Evolutionary conservation across 2,113 vertebrate genomes (phyloP).

Genomic region (Etia nguti): DNA sequence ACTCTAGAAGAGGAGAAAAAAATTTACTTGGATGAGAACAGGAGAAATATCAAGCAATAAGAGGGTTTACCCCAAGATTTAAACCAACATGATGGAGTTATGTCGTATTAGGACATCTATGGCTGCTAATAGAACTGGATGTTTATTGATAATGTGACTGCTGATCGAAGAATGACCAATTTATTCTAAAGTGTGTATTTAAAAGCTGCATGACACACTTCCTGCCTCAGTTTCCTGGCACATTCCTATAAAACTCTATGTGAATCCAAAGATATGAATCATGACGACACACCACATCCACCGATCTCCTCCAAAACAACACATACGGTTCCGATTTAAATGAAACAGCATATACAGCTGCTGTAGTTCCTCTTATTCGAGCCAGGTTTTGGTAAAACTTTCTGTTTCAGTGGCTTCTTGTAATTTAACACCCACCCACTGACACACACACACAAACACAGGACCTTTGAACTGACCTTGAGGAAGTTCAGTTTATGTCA

Average conservation of each 20-base stretch:
- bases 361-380: neutral
- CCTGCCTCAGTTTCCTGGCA: neutral
- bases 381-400: neutral
- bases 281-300: neutral
- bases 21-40: neutral
- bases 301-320: neutral
- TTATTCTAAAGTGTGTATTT: neutral
- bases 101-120: fast-evolving
- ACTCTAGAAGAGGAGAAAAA: neutral
- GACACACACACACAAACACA: constrained; percentile 41
- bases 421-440: constrained; percentile 41
- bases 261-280: neutral
- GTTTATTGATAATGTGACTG: neutral
- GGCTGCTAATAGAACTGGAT: neutral
- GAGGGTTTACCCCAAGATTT: neutral
- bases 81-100: neutral
- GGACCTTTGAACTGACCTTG: constrained; percentile 57
- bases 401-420: constrained; percentile 44
- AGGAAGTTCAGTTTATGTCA: neutral
- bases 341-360: neutral
- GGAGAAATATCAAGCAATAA: neutral
- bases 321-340: neutral
- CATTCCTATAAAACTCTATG: neutral
- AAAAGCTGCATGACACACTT: neutral
- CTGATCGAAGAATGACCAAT: neutral